Conservation (phyloP, 1,140 invertebrate species). For the Parapsyche elsis region DNA sequence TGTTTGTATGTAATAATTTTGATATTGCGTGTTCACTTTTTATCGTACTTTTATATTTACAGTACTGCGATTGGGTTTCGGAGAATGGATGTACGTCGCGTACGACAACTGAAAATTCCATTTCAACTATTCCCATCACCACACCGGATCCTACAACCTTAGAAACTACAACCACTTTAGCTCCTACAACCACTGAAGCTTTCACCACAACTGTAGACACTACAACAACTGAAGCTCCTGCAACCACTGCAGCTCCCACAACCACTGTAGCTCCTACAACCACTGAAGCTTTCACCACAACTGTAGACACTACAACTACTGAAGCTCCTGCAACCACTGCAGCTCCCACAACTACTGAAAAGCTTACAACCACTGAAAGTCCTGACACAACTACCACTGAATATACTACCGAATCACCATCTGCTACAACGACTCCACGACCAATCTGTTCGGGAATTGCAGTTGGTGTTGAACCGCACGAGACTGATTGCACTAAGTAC, state of each 20-base stretch:
- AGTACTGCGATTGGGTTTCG: not conserved
- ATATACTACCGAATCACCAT: not conserved
- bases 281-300: not conserved
- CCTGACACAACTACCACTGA: not conserved
- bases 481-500: not conserved
- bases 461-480: not conserved
- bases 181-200: not conserved
- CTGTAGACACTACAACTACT: not conserved
- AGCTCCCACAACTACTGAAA: not conserved
- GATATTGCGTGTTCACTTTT: not conserved
- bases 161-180: not conserved
- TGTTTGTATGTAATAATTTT: too few species aligned
- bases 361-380: not conserved
- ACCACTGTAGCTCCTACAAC: not conserved
- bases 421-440: not conserved
- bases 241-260: not conserved
- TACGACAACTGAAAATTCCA: not conserved
- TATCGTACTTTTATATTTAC: not conserved
- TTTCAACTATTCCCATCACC: not conserved
- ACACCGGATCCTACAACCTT: not conserved
- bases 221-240: not conserved
- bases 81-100: not conserved
- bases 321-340: not conserved
- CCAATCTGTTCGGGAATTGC: not conserved
- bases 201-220: too few species aligned